A percentile compares a stretch with the other conserved stretches of the same genome.
Evolutionary conservation across 2,113 vertebrate species (phyloP).

Genomic region (Ginglymostoma cirratum): DNA sequence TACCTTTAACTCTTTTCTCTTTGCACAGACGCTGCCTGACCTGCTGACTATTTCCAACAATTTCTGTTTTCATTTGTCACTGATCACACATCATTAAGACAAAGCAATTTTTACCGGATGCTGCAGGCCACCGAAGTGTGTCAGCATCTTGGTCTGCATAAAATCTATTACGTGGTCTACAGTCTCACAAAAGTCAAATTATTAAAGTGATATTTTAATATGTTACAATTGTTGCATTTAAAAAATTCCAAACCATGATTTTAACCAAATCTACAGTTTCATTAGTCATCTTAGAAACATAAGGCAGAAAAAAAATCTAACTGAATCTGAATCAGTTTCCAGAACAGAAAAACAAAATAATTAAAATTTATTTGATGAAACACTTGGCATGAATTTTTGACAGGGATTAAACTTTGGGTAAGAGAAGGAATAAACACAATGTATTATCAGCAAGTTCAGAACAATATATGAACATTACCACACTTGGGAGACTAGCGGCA

Average conservation of each 20-base stretch:
- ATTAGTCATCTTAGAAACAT: background rate
- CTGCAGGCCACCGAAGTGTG: background rate
- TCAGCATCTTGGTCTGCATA: background rate
- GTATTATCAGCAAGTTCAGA: background rate
- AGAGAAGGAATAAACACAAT: background rate
- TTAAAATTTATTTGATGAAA: background rate
- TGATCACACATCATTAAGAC: background rate
- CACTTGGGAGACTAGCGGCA: background rate
- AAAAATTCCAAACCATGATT: background rate
- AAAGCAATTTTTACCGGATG: background rate
- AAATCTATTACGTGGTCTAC: background rate
- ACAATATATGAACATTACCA: background rate
- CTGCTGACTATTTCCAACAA: background rate
- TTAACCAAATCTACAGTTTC: background rate
- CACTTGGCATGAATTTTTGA: background rate
- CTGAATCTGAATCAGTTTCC: background rate
- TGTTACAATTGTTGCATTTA: background rate
- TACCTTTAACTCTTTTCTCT: background rate
- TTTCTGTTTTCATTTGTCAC: background rate
- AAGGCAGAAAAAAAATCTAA: background rate
- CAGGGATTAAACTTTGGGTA: background rate
- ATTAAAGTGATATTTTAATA: background rate
- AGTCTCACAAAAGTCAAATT: background rate
- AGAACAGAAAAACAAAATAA: background rate
- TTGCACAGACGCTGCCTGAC: background rate